Evolutionary conservation across 2,888 invertebrate genomes (phyloP), one percentile per base, ranked within the genome.

Genomic region (Morpho achilles): DNA sequence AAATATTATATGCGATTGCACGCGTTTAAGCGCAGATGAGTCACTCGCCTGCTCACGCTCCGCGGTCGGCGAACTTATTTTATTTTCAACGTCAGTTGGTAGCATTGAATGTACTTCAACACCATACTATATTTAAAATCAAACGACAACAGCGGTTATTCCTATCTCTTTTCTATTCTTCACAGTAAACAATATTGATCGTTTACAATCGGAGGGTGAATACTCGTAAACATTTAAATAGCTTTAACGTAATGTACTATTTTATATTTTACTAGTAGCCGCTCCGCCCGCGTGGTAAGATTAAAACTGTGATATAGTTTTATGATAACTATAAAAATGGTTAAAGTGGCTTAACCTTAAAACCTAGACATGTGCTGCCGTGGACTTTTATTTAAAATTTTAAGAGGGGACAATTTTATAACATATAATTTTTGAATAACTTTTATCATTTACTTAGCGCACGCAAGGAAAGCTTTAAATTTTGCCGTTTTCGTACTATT

Each of bases 11-110:
- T 39, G 39, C n/a, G 40, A 52, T 16, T 43, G 41, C 43, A 47
- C 47, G 51, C 65, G 66, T 70, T 70, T 71, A 63, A 66, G 64
- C 61, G 61, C 66, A 67, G 72, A 74, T 81, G 81, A 80, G 71
- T 80, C 80, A 80, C 67, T 62, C 53, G 64, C 64, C 61, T 50
- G 62, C 60, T 57, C 22, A 40, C 64, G 54, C 57, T 62, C 60
- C 60, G 66, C 67, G 70, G 71, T 56, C 65, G 61, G 66, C 69
- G 66, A 65, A 67, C 69, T 68, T 67, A 56, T 63, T 53, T 59
- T 68, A 68, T 68, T 68, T 68, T 58, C 50, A 56, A 57, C 54
- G 56, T 64, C 65, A 56, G 61, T 62, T 60, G 55, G 58, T 56
- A 61, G 64, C 59, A 65, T 53, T 57, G 40, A 52, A 45, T 53